Evolutionary conservation across 2,888 invertebrate species (phyloP).

Genomic region (Drosophila sordidula): DNA sequence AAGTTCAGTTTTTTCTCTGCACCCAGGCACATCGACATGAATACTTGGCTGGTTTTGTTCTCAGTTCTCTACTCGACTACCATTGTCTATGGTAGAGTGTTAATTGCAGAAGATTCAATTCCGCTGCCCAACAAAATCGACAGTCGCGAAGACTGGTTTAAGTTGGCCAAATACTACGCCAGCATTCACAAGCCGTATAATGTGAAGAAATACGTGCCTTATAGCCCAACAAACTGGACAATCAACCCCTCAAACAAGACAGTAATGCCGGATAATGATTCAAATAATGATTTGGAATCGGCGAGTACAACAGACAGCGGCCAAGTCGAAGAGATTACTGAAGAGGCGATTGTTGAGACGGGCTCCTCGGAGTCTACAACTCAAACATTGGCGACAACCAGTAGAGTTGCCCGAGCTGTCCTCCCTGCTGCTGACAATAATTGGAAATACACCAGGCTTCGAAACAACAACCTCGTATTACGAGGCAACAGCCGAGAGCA

Average conservation of each 20-base stretch:
- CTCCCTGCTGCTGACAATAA: slow-evolving; percentile 45
- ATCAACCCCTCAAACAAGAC: background rate
- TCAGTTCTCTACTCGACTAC: slow-evolving; percentile 4
- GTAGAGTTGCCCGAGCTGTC: slow-evolving; percentile 26
- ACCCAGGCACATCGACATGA: slow-evolving; percentile 44
- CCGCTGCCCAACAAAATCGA: slow-evolving; percentile 35
- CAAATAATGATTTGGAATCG: background rate
- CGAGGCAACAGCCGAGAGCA: background rate
- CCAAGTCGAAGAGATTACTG: background rate
- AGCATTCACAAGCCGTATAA: slow-evolving; percentile 51
- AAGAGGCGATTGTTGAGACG: background rate
- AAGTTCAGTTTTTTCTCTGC: slow-evolving; percentile 34
- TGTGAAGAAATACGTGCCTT: slow-evolving; percentile 62
- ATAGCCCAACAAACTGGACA: slow-evolving; percentile 36
- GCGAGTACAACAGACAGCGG: background rate
- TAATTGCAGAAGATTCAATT: background rate
- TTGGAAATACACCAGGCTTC: slow-evolving; percentile 43
- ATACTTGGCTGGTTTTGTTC: slow-evolving; percentile 6
- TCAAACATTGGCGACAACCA: slow-evolving; percentile 20
- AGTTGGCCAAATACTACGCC: slow-evolving; percentile 52
- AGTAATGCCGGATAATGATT: background rate
- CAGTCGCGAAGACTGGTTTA: slow-evolving; percentile 59
- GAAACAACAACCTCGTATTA: slow-evolving; percentile 32
- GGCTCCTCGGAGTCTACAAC: slow-evolving; percentile 24
- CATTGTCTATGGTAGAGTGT: background rate